A percentile compares a stretch with the other conserved stretches of the same genome.
phyloP scores from a whole-genome alignment of 2,797 vertebrate species.

The Sphenodon punctatus region DNA sequence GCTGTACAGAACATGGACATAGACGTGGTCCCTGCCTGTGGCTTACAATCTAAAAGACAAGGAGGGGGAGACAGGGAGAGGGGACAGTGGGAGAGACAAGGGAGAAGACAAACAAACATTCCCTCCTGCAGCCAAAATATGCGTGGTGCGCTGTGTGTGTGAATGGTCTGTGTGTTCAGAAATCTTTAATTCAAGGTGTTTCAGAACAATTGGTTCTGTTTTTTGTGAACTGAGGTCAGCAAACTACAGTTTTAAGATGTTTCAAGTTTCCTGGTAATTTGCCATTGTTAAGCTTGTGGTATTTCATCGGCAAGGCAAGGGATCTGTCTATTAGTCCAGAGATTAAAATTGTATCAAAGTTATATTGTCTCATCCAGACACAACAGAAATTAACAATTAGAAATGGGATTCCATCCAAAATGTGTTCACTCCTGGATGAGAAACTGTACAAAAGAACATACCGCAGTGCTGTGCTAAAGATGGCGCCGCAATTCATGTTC shows the following conservation, averaged over 20 bases:
- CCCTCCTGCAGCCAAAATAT: no score
- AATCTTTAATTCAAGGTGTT: background rate
- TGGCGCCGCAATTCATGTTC: background rate
- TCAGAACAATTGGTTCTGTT: constrained; percentile 23
- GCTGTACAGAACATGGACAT: no score
- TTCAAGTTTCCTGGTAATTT: constrained; percentile 51
- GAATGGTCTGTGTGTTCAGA: fast-evolving
- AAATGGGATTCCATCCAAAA: constrained; percentile 49
- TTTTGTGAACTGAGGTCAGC: constrained; percentile 39
- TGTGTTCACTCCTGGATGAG: constrained; percentile 38
- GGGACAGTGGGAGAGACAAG: no score
- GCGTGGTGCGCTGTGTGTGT: no score
- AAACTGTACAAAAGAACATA: constrained; percentile 39
- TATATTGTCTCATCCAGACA: constrained; percentile 56
- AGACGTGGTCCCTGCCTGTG: no score
- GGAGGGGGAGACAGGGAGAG: no score
- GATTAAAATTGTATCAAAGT: constrained; percentile 60
- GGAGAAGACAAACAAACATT: no score
- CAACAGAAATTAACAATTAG: constrained; percentile 61
- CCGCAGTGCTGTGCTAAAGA: background rate
- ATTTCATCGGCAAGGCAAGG: constrained; percentile 32
- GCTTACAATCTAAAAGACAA: no score
- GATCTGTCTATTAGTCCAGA: constrained; percentile 55
- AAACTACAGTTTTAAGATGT: constrained; percentile 9
- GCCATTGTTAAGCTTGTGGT: constrained; percentile 54